These are phyloP conservation scores for Lacerta bilineata DNA, from an alignment of 2,797 vertebrate species.

Conservation along the genomic window DNA sequence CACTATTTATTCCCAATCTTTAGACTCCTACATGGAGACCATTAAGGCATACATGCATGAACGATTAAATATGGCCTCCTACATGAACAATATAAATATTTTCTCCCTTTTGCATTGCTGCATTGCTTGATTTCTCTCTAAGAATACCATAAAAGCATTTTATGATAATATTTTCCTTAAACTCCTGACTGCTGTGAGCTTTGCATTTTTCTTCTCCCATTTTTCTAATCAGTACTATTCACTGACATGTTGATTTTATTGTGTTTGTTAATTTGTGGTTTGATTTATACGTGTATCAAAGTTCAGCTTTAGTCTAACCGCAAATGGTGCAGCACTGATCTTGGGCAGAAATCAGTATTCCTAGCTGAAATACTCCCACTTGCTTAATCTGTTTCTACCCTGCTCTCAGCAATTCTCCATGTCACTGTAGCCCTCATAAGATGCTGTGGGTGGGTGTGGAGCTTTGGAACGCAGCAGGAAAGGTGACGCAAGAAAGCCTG, in stretches of 20 bases:
- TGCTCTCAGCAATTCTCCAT: not conserved
- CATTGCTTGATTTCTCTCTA: not conserved
- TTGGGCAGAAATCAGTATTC: not conserved
- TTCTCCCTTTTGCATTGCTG: not conserved
- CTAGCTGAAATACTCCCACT: not conserved
- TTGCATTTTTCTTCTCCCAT: not conserved
- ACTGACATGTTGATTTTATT: not conserved
- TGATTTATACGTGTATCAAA: not conserved
- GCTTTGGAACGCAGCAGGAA: not conserved
- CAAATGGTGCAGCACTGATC: not conserved
- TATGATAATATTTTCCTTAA: not conserved
- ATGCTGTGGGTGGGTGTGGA: not conserved
- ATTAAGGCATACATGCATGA: not conserved
- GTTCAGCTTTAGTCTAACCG: not conserved
- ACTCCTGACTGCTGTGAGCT: not conserved
- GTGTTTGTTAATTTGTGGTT: not conserved
- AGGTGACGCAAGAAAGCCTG: not conserved
- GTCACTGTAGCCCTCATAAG: not conserved
- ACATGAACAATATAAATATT: conserved; percentile 14
- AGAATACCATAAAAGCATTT: conserved; percentile 10
- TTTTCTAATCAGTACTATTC: not conserved
- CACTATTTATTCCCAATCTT: not conserved
- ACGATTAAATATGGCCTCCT: not conserved
- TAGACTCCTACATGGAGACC: not conserved
- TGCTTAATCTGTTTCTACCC: not conserved